These are phyloP conservation scores for Sapajus apella DNA, from an alignment of 2,113 vertebrate species.

Conservation along the genomic window DNA sequence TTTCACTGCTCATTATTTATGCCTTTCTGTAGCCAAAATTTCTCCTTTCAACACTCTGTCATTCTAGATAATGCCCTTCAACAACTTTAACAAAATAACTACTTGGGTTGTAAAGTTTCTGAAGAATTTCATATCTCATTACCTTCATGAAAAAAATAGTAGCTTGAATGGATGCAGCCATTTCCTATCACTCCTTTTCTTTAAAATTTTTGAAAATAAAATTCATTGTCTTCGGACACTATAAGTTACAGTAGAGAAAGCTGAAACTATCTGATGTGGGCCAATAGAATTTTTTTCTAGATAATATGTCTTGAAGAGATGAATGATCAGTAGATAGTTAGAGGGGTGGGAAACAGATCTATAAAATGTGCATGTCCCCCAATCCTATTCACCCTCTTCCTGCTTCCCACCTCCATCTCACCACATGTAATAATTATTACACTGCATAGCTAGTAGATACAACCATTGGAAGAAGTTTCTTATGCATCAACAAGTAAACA, in stretches of 20 bases:
- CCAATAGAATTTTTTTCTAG: background rate
- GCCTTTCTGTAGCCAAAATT: background rate
- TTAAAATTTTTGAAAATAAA: constrained; percentile 30
- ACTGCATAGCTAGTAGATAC: background rate
- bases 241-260: background rate
- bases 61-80: background rate
- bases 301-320: background rate
- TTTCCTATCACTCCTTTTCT: background rate
- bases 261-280: background rate
- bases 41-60: background rate
- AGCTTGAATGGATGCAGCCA: background rate
- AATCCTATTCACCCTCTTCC: background rate
- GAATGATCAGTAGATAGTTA: background rate
- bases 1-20: background rate
- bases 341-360: background rate
- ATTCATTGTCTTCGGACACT: background rate
- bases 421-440: background rate
- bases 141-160: constrained; percentile 20
- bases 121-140: background rate
- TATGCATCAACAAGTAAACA: background rate
- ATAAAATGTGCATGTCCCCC: background rate
- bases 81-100: background rate
- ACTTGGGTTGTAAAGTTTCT: background rate
- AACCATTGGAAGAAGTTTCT: background rate
- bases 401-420: background rate